Evolutionary conservation across 1,140 invertebrate species (phyloP).

Genomic region (Apocrypta bakeri): DNA sequence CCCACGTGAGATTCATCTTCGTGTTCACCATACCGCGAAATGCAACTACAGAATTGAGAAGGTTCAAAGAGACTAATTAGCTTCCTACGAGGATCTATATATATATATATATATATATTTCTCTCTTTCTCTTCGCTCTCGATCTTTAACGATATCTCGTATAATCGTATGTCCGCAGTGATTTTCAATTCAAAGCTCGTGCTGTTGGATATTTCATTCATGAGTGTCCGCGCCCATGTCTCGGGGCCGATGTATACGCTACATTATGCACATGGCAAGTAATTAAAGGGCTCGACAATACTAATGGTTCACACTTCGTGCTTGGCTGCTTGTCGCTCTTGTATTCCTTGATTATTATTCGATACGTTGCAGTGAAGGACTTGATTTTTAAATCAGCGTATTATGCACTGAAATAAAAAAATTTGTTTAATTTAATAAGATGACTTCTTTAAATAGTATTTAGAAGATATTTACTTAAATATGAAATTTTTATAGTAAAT

Average conservation of each 20-base stretch:
- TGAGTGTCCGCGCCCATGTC: constrained; percentile 1
- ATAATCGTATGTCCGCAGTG: not conserved
- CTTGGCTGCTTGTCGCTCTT: not conserved
- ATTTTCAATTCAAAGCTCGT: constrained; percentile 38
- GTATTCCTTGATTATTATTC: not conserved
- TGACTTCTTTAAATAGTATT: too few relatives aligned
- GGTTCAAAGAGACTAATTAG: constrained; percentile 43
- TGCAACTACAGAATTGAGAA: not conserved
- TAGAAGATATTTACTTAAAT: too few relatives aligned
- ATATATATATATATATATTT: not conserved
- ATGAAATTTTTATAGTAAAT: too few relatives aligned
- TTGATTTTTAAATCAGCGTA: too few relatives aligned
- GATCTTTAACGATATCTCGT: not conserved
- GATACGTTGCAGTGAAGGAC: not conserved
- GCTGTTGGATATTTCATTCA: constrained; percentile 31
- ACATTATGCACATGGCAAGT: constrained; percentile 33
- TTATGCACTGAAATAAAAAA: too few relatives aligned
- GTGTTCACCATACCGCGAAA: not conserved
- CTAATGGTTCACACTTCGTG: not conserved
- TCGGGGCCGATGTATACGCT: not conserved
- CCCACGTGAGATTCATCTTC: not conserved
- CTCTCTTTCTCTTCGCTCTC: not conserved
- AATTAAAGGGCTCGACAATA: constrained; percentile 27
- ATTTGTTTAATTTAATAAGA: too few relatives aligned
- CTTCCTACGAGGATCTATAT: not conserved